Evolutionary conservation across 1,140 invertebrate genomes (phyloP).

Genomic region (Achatina immaculata): DNA sequence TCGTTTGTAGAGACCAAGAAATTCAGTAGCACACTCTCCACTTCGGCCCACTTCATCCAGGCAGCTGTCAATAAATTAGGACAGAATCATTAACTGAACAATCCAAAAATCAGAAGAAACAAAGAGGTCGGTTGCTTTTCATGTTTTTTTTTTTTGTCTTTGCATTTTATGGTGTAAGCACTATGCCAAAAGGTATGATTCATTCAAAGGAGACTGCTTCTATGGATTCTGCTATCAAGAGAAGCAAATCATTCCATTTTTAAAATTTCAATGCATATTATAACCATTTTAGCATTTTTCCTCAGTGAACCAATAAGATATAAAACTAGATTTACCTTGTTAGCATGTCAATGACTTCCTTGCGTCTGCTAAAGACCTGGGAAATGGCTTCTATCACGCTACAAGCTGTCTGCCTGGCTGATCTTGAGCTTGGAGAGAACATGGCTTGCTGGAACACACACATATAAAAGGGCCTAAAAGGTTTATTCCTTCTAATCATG

Average conservation of each 20-base stretch:
- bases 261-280: no score
- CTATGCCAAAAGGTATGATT: no score
- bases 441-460: conserved; percentile 79
- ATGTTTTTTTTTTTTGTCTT: no score
- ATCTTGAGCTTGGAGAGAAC: conserved; percentile 90
- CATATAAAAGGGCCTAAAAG: not conserved
- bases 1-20: conserved; percentile 81
- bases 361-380: conserved; percentile 63
- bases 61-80: conserved; percentile 75
- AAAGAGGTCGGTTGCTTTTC: no score
- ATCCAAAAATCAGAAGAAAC: not conserved
- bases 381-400: conserved; percentile 88
- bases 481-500: no score
- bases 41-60: conserved; percentile 76
- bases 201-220: no score
- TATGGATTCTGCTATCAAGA: no score
- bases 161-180: no score
- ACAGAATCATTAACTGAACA: not conserved
- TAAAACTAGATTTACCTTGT: no score
- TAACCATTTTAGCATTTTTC: no score
- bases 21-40: conserved; percentile 93
- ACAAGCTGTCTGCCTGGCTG: conserved; percentile 89
- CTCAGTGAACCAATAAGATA: no score
- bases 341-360: conserved; percentile 83
- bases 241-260: no score